Conservation (phyloP, 2,888 invertebrate species). For the Ochlodes sylvanus region DNA sequence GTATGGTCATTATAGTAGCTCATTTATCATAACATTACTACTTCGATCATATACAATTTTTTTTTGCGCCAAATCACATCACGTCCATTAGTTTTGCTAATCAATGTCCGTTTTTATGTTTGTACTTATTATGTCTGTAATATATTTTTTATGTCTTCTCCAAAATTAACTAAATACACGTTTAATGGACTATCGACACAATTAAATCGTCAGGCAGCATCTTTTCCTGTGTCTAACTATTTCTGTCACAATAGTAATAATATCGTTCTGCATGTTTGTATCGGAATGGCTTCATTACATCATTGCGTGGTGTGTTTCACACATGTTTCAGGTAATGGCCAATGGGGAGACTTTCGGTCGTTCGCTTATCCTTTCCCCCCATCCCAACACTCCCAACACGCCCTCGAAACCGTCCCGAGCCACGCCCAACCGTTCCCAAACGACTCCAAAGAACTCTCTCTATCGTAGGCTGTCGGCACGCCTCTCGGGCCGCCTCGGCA, state of each 20-base stretch:
- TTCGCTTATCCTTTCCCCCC: conserved; percentile 85
- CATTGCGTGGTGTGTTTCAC: conserved; percentile 86
- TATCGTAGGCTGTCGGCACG: conserved; percentile 80
- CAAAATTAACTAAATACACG: conserved; percentile 1
- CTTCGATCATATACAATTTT: conserved; percentile 6
- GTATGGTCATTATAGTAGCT: conserved; percentile 37
- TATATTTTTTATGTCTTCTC: conserved; percentile 6
- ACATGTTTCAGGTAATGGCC: conserved; percentile 89
- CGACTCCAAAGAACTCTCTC: conserved; percentile 77
- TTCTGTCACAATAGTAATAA: conserved; percentile 47
- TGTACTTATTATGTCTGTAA: conserved; percentile 2
- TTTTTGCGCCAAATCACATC: conserved; percentile 17
- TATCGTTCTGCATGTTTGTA: conserved; percentile 80
- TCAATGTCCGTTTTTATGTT: conserved; percentile 18
- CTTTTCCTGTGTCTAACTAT: conserved; percentile 49
- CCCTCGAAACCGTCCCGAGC: conserved; percentile 65
- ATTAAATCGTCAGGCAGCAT: conserved; percentile 25
- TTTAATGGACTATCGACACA: conserved; percentile 7
- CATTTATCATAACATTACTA: conserved; percentile 14
- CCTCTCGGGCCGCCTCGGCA: conserved; percentile 70
- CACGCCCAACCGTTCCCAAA: conserved; percentile 73
- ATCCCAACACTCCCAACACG: conserved; percentile 71
- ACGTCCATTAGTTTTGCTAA: conserved; percentile 14
- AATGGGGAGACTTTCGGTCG: conserved; percentile 87
- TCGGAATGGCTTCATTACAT: conserved; percentile 85